Percentiles rank a stretch among this genome's conserved stretches.
These are phyloP conservation scores for Coilia nasus DNA, from an alignment of 2,797 vertebrate genomes.

Conservation along the genomic window DNA sequence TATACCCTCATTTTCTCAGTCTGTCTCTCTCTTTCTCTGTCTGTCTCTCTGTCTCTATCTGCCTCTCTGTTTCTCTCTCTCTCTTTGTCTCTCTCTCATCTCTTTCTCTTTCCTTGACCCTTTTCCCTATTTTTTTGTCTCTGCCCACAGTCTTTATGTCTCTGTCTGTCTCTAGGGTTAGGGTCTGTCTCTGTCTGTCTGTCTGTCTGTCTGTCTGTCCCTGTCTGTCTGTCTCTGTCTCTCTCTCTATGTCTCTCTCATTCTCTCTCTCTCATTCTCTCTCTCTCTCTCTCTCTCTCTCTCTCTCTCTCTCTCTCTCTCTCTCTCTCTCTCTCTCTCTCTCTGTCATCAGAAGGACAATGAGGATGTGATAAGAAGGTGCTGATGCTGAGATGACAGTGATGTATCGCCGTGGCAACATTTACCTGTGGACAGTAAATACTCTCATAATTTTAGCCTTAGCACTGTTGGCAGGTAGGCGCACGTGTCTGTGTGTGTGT, in stretches of 20 bases:
- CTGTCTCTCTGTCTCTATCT: not conserved
- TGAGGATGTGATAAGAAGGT: not conserved
- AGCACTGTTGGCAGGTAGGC: slow-evolving; percentile 12
- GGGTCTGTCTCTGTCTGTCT: not conserved
- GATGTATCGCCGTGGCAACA: not conserved
- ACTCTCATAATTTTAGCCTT: slow-evolving; percentile 14
- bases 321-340: no score
- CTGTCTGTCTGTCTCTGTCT: not conserved
- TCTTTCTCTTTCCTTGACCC: no score
- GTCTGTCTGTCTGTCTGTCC: not conserved
- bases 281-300: not conserved
- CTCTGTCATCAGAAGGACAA: slow-evolving; percentile 9
- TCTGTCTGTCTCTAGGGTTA: not conserved
- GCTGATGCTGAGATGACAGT: slow-evolving; percentile 7
- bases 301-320: no score
- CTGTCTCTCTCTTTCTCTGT: not conserved
- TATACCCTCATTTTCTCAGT: not conserved
- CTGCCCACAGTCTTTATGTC: not conserved
- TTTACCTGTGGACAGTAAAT: slow-evolving; percentile 19
- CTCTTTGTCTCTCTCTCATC: not conserved
- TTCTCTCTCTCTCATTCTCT: no score
- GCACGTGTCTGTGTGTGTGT: not conserved
- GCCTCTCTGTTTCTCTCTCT: not conserved
- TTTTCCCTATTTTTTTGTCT: no score
- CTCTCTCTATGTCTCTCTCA: no score